These are phyloP conservation scores for Mercenaria mercenaria DNA, from an alignment of 1,140 invertebrate species.

Conservation along the genomic window DNA sequence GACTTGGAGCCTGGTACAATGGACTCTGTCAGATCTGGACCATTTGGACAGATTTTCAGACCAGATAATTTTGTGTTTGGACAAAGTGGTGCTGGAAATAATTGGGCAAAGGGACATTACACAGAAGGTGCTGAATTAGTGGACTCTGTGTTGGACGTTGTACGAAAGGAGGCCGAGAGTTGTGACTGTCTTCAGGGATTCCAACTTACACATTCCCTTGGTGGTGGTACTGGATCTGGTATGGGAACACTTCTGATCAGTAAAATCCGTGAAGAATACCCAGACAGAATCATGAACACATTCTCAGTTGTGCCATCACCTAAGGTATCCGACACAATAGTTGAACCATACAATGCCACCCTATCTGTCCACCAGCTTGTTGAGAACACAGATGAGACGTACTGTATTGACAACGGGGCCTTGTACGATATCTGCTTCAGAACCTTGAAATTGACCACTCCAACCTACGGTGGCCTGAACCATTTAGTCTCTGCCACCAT, in stretches of 20 bases:
- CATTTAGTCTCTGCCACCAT: constrained; percentile 88
- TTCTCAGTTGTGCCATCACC: constrained; percentile 96
- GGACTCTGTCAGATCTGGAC: constrained; percentile 94
- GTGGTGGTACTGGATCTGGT: constrained; percentile 80
- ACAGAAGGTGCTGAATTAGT: constrained; percentile 97
- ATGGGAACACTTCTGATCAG: constrained; percentile 59
- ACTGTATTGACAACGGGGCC: constrained; percentile 93
- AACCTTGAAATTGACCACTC: constrained; percentile 91
- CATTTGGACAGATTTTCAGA: constrained; percentile 93
- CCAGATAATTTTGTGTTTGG: constrained; percentile 89
- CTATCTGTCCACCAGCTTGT: constrained; percentile 92
- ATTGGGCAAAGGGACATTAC: constrained; percentile 97
- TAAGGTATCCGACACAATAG: constrained; percentile 90
- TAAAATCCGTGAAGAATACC: constrained; percentile 88
- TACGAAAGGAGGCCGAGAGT: constrained; percentile 92
- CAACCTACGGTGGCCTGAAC: constrained; percentile 89
- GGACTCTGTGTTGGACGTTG: constrained; percentile 93
- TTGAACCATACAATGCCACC: constrained; percentile 88
- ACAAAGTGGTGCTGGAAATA: constrained; percentile 91
- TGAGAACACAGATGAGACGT: constrained; percentile 92
- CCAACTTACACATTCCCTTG: constrained; percentile 88
- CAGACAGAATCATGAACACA: constrained; percentile 96
- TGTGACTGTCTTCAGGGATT: constrained; percentile 92
- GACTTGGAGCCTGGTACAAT: constrained; percentile 98
- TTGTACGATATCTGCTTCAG: constrained; percentile 93